phyloP scores from a whole-genome alignment of 1,140 invertebrate genomes.

The Gryon sp. region DNA sequence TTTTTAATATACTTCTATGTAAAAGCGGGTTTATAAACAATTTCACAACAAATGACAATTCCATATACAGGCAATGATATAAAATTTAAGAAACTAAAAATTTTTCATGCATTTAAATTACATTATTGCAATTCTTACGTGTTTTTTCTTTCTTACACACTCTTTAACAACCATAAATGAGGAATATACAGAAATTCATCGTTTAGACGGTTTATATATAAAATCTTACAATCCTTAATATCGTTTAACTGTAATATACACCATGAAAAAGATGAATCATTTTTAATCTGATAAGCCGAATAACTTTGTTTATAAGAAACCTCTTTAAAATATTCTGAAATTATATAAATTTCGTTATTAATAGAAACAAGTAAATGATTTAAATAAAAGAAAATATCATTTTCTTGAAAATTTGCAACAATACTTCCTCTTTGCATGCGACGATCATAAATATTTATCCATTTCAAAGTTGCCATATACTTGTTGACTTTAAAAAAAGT shows the following conservation, averaged over 20 bases:
- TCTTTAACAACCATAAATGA: not conserved
- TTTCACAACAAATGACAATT: too few relatives aligned
- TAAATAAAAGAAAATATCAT: conserved; percentile 7
- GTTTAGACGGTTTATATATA: not conserved
- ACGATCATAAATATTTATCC: conserved; percentile 1
- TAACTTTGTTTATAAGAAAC: not conserved
- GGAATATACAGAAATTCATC: not conserved
- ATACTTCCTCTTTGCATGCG: conserved; percentile 2
- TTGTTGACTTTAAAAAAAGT: conserved; percentile 7
- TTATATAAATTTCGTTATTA: not conserved
- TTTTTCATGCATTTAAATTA: too few relatives aligned
- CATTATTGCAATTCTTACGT: too few relatives aligned
- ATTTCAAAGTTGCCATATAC: not conserved
- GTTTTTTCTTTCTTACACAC: too few relatives aligned
- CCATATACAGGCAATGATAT: too few relatives aligned
- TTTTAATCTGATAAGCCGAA: not conserved
- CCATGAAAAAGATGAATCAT: not conserved
- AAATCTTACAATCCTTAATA: not conserved
- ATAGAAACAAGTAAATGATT: conserved; percentile 1
- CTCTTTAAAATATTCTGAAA: not conserved
- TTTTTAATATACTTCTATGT: too few relatives aligned
- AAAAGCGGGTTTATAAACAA: too few relatives aligned
- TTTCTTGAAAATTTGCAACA: not conserved
- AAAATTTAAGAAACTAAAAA: too few relatives aligned
- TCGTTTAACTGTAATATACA: not conserved